phyloP scores from a whole-genome alignment of 1,140 invertebrate genomes.

The Drosophila prosaltans region DNA sequence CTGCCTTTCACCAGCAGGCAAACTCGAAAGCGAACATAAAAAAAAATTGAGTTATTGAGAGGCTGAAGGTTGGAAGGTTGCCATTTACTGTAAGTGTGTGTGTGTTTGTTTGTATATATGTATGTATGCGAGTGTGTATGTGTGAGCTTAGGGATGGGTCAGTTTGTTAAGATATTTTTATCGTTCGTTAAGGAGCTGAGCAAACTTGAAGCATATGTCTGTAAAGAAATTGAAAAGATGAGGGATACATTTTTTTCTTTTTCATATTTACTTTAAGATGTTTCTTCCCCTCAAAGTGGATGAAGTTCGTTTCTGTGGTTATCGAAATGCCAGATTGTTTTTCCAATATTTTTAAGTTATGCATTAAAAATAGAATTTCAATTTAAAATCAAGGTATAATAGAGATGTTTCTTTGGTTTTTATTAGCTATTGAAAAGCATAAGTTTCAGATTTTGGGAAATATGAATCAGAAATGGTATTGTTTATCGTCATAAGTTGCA shows the following conservation, averaged over 20 bases:
- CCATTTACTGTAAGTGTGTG: not conserved
- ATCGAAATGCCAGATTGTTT: not conserved
- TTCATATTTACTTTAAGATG: not conserved
- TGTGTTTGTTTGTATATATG: not conserved
- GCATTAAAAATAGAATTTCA: not conserved
- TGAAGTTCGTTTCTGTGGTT: not conserved
- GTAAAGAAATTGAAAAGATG: constrained; percentile 7
- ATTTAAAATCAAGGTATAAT: too few species aligned
- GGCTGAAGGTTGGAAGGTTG: constrained; percentile 49
- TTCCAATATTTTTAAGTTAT: not conserved
- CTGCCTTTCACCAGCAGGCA: constrained; percentile 63
- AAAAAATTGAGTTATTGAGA: constrained; percentile 69
- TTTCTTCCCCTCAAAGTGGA: not conserved
- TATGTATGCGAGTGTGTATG: not conserved
- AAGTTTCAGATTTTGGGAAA: too few species aligned
- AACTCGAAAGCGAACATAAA: constrained; percentile 37
- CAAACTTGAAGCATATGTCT: constrained; percentile 9
- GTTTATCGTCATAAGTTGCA: too few species aligned
- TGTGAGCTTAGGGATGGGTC: constrained; percentile 7
- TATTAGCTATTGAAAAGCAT: too few species aligned
- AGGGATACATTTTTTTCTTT: not conserved
- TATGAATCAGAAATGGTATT: too few species aligned
- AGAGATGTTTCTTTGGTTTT: too few species aligned
- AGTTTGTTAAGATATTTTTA: constrained; percentile 24
- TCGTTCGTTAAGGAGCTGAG: constrained; percentile 5